Evolutionary conservation across 2,888 invertebrate genomes (phyloP), one percentile per base, ranked within the genome.

Genomic region (Malthinus seriepunctatus): DNA sequence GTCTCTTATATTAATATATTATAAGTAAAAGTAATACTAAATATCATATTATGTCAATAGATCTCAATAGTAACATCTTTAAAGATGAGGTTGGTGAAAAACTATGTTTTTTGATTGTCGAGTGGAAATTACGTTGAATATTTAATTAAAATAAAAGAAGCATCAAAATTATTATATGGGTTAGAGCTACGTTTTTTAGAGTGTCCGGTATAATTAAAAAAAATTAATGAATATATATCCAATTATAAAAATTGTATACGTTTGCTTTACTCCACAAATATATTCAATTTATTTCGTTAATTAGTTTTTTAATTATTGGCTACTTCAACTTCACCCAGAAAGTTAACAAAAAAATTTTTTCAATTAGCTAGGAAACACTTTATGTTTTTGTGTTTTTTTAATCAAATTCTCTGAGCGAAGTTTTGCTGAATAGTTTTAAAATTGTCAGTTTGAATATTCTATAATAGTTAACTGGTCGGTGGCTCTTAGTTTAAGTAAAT

Each of bases 1-100:
- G 70, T 70, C 69, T 69, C 68, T 69, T 67, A 67, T 63, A 62
- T 64, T 63, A 68, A 67, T 66, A 65, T 64, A 60, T 66, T 60
- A 63, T 65, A 56, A 57, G 63, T 54, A 62, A 66, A 67, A 66
- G 64, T 67, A 66, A 68, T 66, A 67, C 66, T 71, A 69, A n/a
- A 65, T 67, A 63, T 66, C 60, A 66, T 53, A 66, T 61, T 65
- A 67, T 69, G 69, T 67, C 64, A 14, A 47, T 56, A 51, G 49
- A 33, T 34, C 42, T 49, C 23, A 11, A 15, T 23, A 32, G 14
- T 42, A 10, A 31, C 42, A 39, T 14, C 44, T 51, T 34, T 32
- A 4, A 11, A 15, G 35, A 34, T 46, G n/a, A 10, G 35, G 3
- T 35, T 3, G 10, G 5, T 35, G 35, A 3, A 35, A 35, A 10